These are phyloP conservation scores for Corythornis madagascariensis DNA, from an alignment of 2,113 vertebrate species.

Conservation along the genomic window DNA sequence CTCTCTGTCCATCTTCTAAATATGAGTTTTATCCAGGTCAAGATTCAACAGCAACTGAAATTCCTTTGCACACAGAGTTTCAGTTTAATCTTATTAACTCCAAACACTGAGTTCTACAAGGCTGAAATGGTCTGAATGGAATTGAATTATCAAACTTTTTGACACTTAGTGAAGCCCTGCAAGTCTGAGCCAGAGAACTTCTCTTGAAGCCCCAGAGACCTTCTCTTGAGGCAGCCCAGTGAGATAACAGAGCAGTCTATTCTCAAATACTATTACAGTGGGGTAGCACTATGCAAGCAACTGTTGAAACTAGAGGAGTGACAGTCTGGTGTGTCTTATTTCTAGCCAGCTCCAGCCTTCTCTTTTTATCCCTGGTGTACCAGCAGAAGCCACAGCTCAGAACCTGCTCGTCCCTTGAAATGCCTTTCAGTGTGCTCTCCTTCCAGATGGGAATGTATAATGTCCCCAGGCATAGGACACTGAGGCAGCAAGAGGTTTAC, in stretches of 20 bases:
- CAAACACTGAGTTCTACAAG: neutral
- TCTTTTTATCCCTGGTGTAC: neutral
- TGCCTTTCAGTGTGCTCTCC: neutral
- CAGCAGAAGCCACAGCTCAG: neutral
- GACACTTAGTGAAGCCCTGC: neutral
- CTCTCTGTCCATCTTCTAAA: neutral
- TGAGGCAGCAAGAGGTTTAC: neutral
- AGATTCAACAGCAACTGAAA: neutral
- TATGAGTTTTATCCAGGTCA: neutral
- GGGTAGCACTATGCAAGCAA: neutral
- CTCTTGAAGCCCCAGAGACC: neutral
- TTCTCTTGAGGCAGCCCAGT: neutral
- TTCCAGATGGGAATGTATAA: neutral
- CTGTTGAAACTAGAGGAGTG: neutral
- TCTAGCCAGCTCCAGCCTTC: neutral
- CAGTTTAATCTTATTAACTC: neutral
- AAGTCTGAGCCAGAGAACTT: neutral
- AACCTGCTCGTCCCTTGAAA: neutral
- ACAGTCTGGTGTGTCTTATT: neutral
- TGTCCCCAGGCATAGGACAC: neutral
- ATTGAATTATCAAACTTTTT: neutral
- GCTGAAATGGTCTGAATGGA: neutral
- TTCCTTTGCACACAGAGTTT: neutral
- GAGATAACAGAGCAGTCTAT: neutral
- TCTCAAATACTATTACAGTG: neutral